Evolutionary conservation across 2,113 vertebrate species (phyloP).

Genomic region (Alethe diademata): DNA sequence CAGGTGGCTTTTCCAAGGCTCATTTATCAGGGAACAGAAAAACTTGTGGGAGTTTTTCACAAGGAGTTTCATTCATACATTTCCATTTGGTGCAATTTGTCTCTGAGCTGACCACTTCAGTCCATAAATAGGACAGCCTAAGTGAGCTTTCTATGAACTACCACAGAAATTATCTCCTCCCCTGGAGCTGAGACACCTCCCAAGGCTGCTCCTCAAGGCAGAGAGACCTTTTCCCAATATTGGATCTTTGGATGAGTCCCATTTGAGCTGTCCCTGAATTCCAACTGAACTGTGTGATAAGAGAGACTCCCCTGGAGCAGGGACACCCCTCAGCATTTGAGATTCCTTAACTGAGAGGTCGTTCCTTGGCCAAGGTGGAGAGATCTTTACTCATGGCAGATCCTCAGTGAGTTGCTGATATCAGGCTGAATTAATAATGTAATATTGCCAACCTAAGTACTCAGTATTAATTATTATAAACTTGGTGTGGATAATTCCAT

Average conservation of each 20-base stretch:
- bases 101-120: neutral
- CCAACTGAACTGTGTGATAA: neutral
- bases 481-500: neutral
- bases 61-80: neutral
- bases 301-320: neutral
- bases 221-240: neutral
- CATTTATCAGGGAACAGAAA: neutral
- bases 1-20: neutral
- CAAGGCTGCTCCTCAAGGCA: neutral
- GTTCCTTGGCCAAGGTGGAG: neutral
- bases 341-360: neutral
- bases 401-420: neutral
- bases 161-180: neutral
- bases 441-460: no score
- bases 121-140: neutral
- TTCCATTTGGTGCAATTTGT: neutral
- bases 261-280: neutral
- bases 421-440: neutral
- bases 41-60: neutral
- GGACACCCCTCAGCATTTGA: neutral
- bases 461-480: neutral
- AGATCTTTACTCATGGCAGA: rapidly evolving
- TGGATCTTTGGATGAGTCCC: neutral
- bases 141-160: neutral
- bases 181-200: neutral